Conservation (phyloP, 2,888 invertebrate genomes). For the Flexamia atlantica region DNA sequence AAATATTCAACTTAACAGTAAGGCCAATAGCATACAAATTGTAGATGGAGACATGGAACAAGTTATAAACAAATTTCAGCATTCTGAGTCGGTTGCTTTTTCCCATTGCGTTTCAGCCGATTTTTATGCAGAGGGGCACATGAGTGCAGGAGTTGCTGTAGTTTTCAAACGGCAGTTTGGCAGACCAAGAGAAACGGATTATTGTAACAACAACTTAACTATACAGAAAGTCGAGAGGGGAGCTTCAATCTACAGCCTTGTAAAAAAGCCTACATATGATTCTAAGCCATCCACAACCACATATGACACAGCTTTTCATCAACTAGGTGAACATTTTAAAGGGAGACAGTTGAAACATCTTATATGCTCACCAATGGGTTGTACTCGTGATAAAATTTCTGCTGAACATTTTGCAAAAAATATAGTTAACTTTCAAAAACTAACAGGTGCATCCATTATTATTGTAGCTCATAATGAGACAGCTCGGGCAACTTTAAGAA, state of each 20-base stretch:
- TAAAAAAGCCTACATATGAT: not conserved
- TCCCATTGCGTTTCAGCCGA: not conserved
- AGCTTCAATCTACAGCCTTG: not conserved
- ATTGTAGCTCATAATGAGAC: too few species aligned
- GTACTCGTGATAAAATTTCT: not conserved
- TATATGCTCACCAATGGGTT: slow-evolving; percentile 22
- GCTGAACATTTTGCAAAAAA: not conserved
- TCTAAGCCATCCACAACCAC: not conserved
- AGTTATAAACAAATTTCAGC: not conserved
- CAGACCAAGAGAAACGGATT: not conserved
- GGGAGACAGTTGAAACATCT: not conserved
- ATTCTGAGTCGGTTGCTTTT: not conserved
- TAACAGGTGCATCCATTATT: not conserved
- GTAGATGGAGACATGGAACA: not conserved
- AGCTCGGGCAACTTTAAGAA: not conserved
- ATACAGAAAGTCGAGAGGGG: not conserved
- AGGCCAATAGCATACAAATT: not conserved
- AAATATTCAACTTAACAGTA: too few species aligned
- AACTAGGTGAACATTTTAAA: not conserved
- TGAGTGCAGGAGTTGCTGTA: not conserved
- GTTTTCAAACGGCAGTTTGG: not conserved
- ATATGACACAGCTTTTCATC: not conserved
- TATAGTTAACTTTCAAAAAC: not conserved
- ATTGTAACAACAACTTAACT: not conserved
- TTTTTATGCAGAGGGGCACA: not conserved